Evolutionary conservation across 2,888 invertebrate species (phyloP), one percentile per base, ranked within the genome.

Genomic region (Acronicta psi): DNA sequence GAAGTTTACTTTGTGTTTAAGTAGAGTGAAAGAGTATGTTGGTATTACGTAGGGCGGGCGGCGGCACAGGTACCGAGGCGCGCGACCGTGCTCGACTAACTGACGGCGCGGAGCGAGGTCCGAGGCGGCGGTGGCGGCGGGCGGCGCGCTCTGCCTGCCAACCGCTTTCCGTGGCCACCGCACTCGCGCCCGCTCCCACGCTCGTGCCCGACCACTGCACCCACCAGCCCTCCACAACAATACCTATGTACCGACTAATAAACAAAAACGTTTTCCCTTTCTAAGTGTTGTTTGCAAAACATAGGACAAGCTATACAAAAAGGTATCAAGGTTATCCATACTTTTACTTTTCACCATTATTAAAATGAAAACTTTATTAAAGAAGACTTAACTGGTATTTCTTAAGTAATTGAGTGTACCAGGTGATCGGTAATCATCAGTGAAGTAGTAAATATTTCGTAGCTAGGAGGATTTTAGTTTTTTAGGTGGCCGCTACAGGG

Each of bases 1-100:
- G 31, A 56, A 68, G 75, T 73, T 53, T 47, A 71, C 46, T 73
- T 73, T 70, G 34, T 16, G 38, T 55, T 55, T 50, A 43, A 40
- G 49, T 52, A 40, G 42, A 56, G 43, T 49, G 46, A 52, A 51
- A 47, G 59, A 55, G 57, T 53, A 45, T 50, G 58, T 62, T 45
- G 46, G 45, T 46, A 53, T 18, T 56, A 31, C 60, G 51, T 38
- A 50, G 31, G 23, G 71, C 61, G 31, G 23, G 71, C 61, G 54
- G 55, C 54, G 60, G 64, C 47, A 20, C 68, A 44, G 58, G 49
- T 31, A 50, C 65, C 69, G 67, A 65, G 57, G n/a, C 59, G 67
- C 75, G 69, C 68, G 72, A 66, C 59, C 55, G 69, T 52, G 45
- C 62, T 65, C 73, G 68, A 78, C 72, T 74, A 70, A 65, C 74